Percentiles rank a stretch among this genome's conserved stretches.
Evolutionary conservation across 2,888 invertebrate genomes (phyloP).

Genomic region (Eumerus sabulonum): DNA sequence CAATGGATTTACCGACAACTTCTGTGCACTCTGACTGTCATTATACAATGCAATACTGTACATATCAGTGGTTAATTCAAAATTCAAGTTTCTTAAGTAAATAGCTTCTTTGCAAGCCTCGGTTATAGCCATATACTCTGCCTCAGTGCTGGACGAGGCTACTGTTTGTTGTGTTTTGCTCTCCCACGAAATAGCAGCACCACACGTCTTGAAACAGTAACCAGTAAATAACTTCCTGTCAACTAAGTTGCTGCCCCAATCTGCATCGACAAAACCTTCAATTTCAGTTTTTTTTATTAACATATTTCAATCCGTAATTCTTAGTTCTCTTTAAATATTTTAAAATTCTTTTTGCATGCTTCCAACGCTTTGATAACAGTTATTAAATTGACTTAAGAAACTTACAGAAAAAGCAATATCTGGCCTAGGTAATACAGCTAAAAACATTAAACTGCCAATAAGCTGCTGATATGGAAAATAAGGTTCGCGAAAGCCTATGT

Average conservation of each 20-base stretch:
- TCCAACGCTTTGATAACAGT: conserved; percentile 37
- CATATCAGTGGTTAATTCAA: no score
- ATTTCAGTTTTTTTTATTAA: conserved; percentile 1
- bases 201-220: not conserved
- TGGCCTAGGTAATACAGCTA: conserved; percentile 49
- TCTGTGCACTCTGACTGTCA: conserved; percentile 24
- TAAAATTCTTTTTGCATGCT: conserved; percentile 45
- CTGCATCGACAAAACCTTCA: conserved; percentile 42
- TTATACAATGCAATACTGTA: not conserved
- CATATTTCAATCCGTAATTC: conserved; percentile 21
- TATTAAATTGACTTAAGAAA: conserved; percentile 48
- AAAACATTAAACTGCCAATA: conserved; percentile 55
- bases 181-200: conserved; percentile 36
- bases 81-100: conserved; percentile 18
- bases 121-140: conserved; percentile 46
- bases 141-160: conserved; percentile 50
- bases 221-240: conserved; percentile 34
- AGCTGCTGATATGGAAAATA: conserved; percentile 47
- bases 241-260: conserved; percentile 33
- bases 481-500: not conserved
- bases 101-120: conserved; percentile 10
- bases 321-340: conserved; percentile 35
- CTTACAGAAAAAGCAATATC: conserved; percentile 47
- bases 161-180: conserved; percentile 43
- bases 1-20: conserved; percentile 7